A percentile compares a stretch with the other conserved stretches of the same genome.
Conservation (phyloP, 2,888 invertebrate genomes). For the Melipona beecheii region DNA sequence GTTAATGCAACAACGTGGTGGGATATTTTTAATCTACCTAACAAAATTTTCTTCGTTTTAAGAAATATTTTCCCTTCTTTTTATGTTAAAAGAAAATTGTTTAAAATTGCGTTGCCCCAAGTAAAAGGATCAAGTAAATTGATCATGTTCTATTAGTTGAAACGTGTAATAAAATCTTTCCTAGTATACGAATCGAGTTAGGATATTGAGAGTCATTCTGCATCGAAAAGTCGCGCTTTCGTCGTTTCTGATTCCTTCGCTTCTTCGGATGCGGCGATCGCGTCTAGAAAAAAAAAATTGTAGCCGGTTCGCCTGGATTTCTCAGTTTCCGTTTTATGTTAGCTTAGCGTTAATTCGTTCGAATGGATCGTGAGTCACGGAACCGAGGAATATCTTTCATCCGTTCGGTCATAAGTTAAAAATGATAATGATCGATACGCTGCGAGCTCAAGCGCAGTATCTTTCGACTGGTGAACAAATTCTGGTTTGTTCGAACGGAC, state of each 20-base stretch:
- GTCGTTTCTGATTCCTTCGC: constrained; percentile 5
- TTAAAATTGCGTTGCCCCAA: background rate
- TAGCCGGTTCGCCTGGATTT: constrained; percentile 8
- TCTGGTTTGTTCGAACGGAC: background rate
- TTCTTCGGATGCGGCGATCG: background rate
- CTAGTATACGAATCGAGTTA: background rate
- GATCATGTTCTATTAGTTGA: background rate
- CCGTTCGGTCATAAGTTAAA: background rate
- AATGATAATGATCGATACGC: background rate
- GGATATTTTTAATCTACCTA: background rate
- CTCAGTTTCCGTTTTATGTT: constrained; percentile 1
- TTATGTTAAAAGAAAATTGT: no score
- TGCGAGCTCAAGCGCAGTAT: no score
- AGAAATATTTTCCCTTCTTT: no score
- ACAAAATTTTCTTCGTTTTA: no score
- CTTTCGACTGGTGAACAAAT: background rate
- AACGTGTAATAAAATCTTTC: background rate
- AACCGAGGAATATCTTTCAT: constrained; percentile 3
- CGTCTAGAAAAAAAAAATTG: background rate
- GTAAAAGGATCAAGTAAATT: no score
- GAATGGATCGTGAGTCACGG: background rate
- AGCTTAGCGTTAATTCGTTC: background rate
- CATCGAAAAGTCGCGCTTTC: constrained; percentile 41
- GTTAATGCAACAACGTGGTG: background rate
- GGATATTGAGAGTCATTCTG: background rate